Evolutionary conservation across 2,888 invertebrate species (phyloP).

Genomic region (Busseola fusca): DNA sequence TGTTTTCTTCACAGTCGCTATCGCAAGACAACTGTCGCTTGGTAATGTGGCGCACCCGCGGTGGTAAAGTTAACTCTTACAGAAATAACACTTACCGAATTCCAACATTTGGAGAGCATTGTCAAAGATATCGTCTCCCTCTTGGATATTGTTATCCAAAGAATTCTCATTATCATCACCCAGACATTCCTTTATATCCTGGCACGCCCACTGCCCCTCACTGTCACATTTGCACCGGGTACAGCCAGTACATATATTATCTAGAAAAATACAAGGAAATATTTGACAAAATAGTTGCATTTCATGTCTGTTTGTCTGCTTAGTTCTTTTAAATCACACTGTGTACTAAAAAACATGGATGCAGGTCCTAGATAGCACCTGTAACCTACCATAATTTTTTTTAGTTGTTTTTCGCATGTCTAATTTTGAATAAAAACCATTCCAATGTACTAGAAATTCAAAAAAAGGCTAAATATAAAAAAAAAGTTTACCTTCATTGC

Average conservation of each 20-base stretch:
- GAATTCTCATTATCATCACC: neutral
- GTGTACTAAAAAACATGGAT: neutral
- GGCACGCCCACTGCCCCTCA: constrained; percentile 73
- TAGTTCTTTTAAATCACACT: neutral
- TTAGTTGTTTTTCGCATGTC: neutral
- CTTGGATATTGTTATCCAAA: neutral
- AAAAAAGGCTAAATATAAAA: neutral
- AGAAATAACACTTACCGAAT: constrained; percentile 24
- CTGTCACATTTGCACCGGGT: constrained; percentile 72
- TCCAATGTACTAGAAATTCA: neutral
- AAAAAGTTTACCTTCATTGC: constrained; percentile 72
- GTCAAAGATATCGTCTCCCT: constrained; percentile 36
- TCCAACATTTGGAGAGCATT: constrained; percentile 41
- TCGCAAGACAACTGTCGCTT: neutral
- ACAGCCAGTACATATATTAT: constrained; percentile 78
- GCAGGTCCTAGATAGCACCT: too few species aligned
- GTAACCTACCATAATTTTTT: neutral
- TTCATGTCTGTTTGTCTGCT: neutral
- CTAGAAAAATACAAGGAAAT: constrained; percentile 62
- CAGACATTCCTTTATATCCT: constrained; percentile 65
- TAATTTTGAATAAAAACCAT: neutral
- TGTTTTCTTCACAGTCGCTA: neutral
- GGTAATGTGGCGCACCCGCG: neutral
- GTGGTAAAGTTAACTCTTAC: neutral
- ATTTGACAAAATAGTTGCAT: neutral